Conservation (phyloP, 2,113 vertebrate genomes). For the Euleptes europaea region DNA sequence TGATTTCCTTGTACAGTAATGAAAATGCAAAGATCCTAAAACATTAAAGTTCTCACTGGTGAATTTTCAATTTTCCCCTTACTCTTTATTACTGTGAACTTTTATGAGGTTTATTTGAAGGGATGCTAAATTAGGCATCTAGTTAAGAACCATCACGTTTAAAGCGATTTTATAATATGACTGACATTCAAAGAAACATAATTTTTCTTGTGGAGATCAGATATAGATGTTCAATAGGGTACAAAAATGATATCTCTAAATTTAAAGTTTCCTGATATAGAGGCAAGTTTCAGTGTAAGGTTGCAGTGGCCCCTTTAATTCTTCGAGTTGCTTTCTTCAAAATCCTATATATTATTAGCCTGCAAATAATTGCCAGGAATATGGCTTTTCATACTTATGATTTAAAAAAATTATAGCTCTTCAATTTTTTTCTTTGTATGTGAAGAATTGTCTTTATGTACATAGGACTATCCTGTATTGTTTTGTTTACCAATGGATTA, state of each 20-base stretch:
- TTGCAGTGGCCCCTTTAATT: conserved; percentile 17
- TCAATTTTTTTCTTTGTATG: neutral
- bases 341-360: neutral
- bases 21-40: conserved; percentile 27
- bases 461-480: neutral
- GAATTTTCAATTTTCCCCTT: conserved; percentile 24
- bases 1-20: conserved; percentile 16
- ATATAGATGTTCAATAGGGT: conserved; percentile 30
- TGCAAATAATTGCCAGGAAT: conserved; percentile 13
- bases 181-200: conserved; percentile 13
- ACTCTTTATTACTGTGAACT: neutral
- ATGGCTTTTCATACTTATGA: neutral
- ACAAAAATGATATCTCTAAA: conserved; percentile 48
- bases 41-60: neutral
- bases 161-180: neutral
- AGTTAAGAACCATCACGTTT: neutral
- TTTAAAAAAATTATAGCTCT: neutral
- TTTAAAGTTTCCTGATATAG: conserved; percentile 22
- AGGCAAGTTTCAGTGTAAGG: conserved; percentile 44
- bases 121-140: conserved; percentile 25
- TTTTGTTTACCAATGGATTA: accelerated
- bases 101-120: conserved; percentile 35
- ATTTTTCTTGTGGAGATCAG: conserved; percentile 29
- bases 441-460: neutral
- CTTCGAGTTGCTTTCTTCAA: neutral